Evolutionary conservation across 2,797 vertebrate genomes (phyloP), one percentile per base, ranked within the genome.

Genomic region (Monodelphis domestica): DNA sequence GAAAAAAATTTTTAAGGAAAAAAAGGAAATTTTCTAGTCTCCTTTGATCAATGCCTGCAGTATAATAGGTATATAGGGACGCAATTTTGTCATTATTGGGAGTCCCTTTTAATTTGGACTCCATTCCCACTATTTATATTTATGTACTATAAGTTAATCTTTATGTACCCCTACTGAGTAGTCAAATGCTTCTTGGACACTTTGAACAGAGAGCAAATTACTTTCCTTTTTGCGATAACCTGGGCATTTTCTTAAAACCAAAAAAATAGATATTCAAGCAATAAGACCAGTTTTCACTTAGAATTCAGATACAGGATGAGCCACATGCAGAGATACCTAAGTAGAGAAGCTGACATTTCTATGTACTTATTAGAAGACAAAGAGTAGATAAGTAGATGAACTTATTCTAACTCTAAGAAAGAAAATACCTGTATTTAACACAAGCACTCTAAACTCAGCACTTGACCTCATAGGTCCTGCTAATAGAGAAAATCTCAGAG

Each of bases 351-450:
- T 84, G 14, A 84, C 87, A 21, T 50, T 95, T 93, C 53, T 6
- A 9, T 89, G 88, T 59, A 91, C 3, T 92, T 53, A 53, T 88
- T 53, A 94, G 12, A 53, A 92, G 52, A 59, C 90, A 94, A 91
- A 91, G 78, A 90, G 89, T 89, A 92, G 14, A 88, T 78, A 89
- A 91, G 55, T 5, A 90, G 78, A 87, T 90, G 21, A 29, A 21
- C 12, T 94, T 89, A 45, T 29, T 55, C 88, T 90, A 33, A 51
- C 38, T 95, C 94, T 38, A 92, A 91, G 53, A 93, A 93, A 55
- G 78, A 94, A 93, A 57, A 70, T 92, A 0, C 87, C 59, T 50
- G 52, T 53, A 59, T 95, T 94, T n/a, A 63, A 78, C 70, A 78
- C 38, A 45, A 45, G 1, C n/a, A 78, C 38, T 78, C 70, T 78